A percentile compares a stretch with the other conserved stretches of the same genome.
These are phyloP conservation scores for Neogobius melanostomus DNA, from an alignment of 2,113 vertebrate genomes.

Conservation along the genomic window DNA sequence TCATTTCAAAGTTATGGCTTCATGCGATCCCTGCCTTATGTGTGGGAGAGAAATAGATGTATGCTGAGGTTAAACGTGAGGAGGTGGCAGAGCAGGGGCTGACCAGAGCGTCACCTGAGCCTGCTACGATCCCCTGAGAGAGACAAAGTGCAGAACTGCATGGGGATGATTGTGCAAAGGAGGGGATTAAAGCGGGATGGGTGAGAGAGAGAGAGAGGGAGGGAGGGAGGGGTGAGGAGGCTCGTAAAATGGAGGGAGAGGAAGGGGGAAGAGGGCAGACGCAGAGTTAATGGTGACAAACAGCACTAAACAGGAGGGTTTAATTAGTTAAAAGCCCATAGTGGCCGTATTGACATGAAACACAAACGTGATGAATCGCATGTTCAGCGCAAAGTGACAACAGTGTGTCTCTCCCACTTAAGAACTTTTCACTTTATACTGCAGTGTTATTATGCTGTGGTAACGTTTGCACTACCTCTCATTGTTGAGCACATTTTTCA, in stretches of 20 bases:
- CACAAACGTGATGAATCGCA: background rate
- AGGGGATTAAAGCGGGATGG: background rate
- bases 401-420: too few species aligned
- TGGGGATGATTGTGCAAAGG: background rate
- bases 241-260: background rate
- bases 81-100: background rate
- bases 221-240: background rate
- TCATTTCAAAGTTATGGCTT: background rate
- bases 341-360: background rate
- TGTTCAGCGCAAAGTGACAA: background rate
- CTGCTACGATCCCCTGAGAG: background rate
- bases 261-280: background rate
- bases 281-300: background rate
- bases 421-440: too few species aligned
- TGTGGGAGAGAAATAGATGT: background rate
- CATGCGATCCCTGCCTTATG: background rate
- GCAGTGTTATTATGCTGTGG: too few species aligned
- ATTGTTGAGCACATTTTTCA: background rate
- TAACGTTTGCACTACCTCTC: background rate
- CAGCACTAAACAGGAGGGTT: background rate
- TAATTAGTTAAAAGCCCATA: constrained; percentile 4
- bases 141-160: background rate
- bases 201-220: too few species aligned
- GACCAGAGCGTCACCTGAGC: background rate
- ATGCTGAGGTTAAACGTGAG: background rate